These are phyloP conservation scores for Sarcophaga bullata DNA, from an alignment of 1,140 invertebrate genomes.

Conservation along the genomic window DNA sequence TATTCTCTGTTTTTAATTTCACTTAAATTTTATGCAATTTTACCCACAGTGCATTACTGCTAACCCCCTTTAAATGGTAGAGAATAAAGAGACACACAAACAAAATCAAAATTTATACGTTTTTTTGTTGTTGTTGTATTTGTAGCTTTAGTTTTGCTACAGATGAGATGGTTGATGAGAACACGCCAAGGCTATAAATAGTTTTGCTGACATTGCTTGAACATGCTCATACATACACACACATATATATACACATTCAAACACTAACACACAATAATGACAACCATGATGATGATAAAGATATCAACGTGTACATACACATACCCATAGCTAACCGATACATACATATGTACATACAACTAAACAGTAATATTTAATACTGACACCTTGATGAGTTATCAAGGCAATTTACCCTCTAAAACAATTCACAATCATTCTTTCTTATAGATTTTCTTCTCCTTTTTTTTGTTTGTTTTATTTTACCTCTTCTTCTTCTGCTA, in stretches of 20 bases:
- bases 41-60: no score
- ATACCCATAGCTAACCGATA: background rate
- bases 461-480: no score
- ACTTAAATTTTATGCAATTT: no score
- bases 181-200: constrained; percentile 21
- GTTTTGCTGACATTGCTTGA: constrained; percentile 23
- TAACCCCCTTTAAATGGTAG: no score
- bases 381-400: constrained; percentile 33
- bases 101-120: no score
- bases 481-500: no score
- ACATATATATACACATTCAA: no score
- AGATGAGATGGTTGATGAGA: background rate
- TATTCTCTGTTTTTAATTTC: no score
- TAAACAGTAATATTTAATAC: background rate
- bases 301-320: background rate
- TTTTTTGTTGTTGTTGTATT: no score
- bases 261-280: no score
- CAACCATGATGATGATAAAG: background rate
- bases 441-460: constrained; percentile 2
- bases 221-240: background rate
- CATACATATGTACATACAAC: background rate
- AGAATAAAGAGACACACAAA: no score
- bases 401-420: constrained; percentile 32
- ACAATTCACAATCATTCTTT: constrained; percentile 19
- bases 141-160: no score